phyloP scores from a whole-genome alignment of 2,113 vertebrate species.

The Urocolius indicus region DNA sequence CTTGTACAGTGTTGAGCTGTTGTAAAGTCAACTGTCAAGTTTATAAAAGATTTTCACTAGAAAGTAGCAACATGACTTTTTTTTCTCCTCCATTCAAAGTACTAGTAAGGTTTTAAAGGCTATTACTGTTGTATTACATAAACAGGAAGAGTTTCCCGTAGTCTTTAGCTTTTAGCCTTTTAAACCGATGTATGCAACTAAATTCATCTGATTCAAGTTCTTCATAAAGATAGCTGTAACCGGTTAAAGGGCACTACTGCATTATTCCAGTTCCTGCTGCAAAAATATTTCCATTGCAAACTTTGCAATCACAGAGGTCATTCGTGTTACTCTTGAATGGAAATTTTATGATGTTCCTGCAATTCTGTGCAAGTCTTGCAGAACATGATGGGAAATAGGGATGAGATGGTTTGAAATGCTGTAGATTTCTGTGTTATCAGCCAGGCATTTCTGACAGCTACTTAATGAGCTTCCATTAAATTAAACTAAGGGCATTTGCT shows the following conservation, averaged over 20 bases:
- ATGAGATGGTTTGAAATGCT: neutral
- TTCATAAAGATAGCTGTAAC: neutral
- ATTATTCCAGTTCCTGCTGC: neutral
- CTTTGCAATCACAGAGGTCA: neutral
- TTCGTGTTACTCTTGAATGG: neutral
- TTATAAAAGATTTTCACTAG: neutral
- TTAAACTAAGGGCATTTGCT: neutral
- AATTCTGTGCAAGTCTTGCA: neutral
- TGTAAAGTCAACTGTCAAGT: neutral
- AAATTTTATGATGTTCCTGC: neutral
- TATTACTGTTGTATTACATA: neutral
- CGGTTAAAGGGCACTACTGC: neutral
- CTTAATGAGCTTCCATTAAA: neutral
- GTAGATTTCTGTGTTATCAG: neutral
- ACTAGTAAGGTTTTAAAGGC: neutral
- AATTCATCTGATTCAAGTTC: neutral
- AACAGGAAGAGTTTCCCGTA: neutral
- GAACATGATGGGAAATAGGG: neutral
- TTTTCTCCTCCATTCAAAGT: neutral
- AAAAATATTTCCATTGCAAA: neutral
- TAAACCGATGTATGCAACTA: neutral
- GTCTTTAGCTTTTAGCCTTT: neutral
- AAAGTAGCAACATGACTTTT: neutral
- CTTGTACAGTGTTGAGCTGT: neutral
- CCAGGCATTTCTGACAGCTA: neutral